phyloP scores from a whole-genome alignment of 2,113 vertebrate genomes.

The Atlantisia rogersi region DNA sequence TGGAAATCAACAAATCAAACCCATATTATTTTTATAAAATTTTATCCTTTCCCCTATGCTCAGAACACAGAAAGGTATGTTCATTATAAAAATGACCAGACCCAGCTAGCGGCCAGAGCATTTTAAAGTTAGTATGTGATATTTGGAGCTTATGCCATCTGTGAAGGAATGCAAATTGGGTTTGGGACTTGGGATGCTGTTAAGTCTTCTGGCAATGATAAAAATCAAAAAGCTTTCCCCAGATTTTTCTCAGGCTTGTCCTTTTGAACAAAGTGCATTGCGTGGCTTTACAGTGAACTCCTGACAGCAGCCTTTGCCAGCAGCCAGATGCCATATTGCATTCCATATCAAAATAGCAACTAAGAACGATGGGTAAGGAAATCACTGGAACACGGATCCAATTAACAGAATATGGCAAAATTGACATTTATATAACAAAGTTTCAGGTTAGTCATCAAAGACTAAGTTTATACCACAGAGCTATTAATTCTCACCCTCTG shows the following conservation, averaged over 20 bases:
- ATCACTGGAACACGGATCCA: neutral
- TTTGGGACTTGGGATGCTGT: neutral
- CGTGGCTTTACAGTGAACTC: neutral
- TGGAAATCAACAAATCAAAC: neutral
- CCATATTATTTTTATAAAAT: neutral
- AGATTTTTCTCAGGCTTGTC: neutral
- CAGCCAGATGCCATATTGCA: neutral
- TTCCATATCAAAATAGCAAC: conserved; percentile 15
- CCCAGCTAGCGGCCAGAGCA: neutral
- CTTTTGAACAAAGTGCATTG: neutral
- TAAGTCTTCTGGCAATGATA: neutral
- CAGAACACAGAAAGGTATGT: neutral
- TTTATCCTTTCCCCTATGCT: neutral
- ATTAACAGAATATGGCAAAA: neutral
- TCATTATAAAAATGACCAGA: neutral
- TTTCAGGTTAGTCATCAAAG: neutral
- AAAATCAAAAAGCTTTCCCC: neutral
- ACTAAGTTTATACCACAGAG: conserved; percentile 18
- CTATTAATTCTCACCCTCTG: neutral
- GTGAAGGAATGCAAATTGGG: neutral
- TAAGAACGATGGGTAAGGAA: neutral
- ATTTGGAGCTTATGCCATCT: neutral
- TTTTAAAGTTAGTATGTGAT: neutral
- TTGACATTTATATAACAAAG: conserved; percentile 6
- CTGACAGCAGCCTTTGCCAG: neutral